These are phyloP conservation scores for Dromococcyx pavoninus DNA, from an alignment of 2,797 vertebrate genomes.

Conservation along the genomic window DNA sequence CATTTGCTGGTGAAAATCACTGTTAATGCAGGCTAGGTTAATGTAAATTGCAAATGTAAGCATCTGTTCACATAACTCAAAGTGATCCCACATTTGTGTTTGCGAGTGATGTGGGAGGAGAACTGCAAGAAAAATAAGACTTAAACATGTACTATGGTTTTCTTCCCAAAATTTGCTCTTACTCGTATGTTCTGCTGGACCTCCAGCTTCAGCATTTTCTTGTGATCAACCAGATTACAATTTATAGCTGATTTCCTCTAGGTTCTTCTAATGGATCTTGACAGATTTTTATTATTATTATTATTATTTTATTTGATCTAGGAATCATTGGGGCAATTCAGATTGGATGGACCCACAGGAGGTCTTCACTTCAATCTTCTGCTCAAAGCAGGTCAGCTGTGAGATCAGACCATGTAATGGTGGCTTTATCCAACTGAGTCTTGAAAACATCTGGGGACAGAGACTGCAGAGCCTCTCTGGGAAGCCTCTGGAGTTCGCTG, in stretches of 20 bases:
- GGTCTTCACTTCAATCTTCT: background rate
- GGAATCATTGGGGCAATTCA: background rate
- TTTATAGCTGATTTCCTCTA: background rate
- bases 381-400: background rate
- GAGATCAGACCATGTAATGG: background rate
- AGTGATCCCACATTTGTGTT: background rate
- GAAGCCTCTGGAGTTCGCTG: background rate
- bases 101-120: background rate
- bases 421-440: background rate
- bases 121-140: background rate
- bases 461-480: background rate
- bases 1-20: accelerated
- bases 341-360: background rate
- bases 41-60: background rate
- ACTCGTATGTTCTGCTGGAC: background rate
- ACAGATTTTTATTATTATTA: background rate
- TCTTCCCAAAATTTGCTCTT: background rate
- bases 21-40: background rate
- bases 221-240: background rate
- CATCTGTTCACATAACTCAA: background rate
- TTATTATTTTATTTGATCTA: background rate
- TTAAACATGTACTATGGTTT: background rate
- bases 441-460: background rate
- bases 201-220: background rate
- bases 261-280: background rate